Conservation (phyloP, 2,113 vertebrate genomes). For the Dipodomys spectabilis region DNA sequence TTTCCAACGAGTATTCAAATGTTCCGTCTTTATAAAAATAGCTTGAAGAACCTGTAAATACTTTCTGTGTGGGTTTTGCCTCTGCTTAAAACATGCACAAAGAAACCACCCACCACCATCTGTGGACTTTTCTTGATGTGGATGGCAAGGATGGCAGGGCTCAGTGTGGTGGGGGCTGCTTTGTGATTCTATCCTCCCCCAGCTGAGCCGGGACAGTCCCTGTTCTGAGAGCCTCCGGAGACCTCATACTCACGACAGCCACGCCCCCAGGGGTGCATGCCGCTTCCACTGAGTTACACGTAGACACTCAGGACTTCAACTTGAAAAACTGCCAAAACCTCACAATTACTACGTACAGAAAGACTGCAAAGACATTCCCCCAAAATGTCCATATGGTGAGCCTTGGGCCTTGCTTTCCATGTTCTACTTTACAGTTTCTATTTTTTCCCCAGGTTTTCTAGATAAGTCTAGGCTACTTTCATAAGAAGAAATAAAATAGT, state of each 20-base stretch:
- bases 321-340: constrained; percentile 50
- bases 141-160: neutral
- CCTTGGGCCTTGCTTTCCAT: constrained; percentile 14
- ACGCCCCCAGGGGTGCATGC: neutral
- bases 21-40: constrained; percentile 65
- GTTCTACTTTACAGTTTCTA: neutral
- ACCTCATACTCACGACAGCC: neutral
- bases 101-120: constrained; percentile 74
- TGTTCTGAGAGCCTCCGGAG: neutral
- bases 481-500: constrained; percentile 26
- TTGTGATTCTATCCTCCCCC: constrained; percentile 42
- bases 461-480: constrained; percentile 25
- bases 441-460: neutral
- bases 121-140: constrained; percentile 52
- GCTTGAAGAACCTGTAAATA: constrained; percentile 65
- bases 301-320: constrained; percentile 9
- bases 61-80: constrained; percentile 61
- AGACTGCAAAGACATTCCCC: neutral
- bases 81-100: constrained; percentile 65
- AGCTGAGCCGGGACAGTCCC: constrained; percentile 20
- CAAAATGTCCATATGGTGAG: neutral
- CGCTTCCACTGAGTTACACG: constrained; percentile 57
- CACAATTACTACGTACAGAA: neutral
- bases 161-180: constrained; percentile 1
- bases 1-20: constrained; percentile 57